Evolutionary conservation across 2,797 vertebrate genomes (phyloP).

Genomic region (Intellagama lesueurii): DNA sequence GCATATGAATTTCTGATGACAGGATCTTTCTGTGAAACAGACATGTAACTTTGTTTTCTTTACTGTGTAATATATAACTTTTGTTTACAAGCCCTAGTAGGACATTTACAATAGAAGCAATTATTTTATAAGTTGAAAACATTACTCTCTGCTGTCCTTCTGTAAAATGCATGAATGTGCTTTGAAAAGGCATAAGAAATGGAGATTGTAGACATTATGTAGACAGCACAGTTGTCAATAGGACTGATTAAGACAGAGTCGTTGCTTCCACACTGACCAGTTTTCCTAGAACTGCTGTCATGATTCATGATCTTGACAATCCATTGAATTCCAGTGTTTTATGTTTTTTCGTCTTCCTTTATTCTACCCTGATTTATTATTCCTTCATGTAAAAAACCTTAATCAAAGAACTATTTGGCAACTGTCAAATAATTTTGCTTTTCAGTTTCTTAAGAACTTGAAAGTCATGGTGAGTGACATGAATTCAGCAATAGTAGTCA

Average conservation of each 20-base stretch:
- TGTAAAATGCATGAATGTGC: background rate
- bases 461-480: background rate
- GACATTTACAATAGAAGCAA: background rate
- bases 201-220: background rate
- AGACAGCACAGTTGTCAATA: background rate
- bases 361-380: background rate
- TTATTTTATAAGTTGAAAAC: background rate
- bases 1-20: background rate
- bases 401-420: too few relatives aligned
- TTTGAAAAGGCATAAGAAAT: constrained; percentile 1
- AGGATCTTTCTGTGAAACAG: background rate
- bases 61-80: background rate
- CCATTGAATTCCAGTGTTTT: background rate
- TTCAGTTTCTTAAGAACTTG: too few relatives aligned
- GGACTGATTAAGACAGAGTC: background rate
- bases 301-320: background rate
- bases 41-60: background rate
- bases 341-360: background rate
- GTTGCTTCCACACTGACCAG: background rate
- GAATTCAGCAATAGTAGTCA: background rate
- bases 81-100: background rate
- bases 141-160: background rate
- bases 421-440: too few relatives aligned
- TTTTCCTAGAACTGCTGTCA: background rate
- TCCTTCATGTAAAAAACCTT: background rate